Conservation (phyloP, 2,888 invertebrate genomes). For the Drosophila nigricruria region DNA sequence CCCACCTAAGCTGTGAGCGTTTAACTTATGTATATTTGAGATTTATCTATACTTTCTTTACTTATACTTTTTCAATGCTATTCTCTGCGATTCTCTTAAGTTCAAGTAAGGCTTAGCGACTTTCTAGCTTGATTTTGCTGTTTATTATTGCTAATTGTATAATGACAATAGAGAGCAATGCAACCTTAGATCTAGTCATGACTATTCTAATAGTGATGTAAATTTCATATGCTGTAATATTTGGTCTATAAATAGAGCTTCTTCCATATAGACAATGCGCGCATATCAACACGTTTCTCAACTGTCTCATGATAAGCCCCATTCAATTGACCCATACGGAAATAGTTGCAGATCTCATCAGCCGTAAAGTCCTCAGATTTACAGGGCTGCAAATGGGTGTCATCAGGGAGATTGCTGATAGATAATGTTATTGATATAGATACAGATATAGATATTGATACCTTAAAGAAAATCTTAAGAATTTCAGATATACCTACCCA, state of each 20-base stretch:
- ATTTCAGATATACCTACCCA: conserved; percentile 82
- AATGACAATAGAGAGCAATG: neutral
- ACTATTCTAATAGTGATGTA: neutral
- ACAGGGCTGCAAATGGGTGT: conserved; percentile 43
- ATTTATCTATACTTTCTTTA: too few relatives aligned
- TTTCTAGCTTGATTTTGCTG: neutral
- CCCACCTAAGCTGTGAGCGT: too few relatives aligned
- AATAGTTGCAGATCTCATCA: conserved; percentile 75
- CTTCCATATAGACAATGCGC: conserved; percentile 51
- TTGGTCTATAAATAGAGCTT: conserved; percentile 33
- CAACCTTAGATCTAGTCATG: neutral
- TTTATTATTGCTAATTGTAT: neutral
- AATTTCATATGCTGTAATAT: too few relatives aligned
- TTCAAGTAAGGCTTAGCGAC: too few relatives aligned
- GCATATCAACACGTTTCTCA: conserved; percentile 41
- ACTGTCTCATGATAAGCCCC: conserved; percentile 44
- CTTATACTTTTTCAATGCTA: too few relatives aligned
- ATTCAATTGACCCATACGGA: conserved; percentile 61
- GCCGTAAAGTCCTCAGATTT: conserved; percentile 43
- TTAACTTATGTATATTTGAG: too few relatives aligned
- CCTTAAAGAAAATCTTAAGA: neutral
- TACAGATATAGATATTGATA: neutral
- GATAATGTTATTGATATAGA: neutral
- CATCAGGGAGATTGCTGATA: conserved; percentile 45
- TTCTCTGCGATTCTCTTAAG: too few relatives aligned